These are phyloP conservation scores for Gymnodraco acuticeps DNA, from an alignment of 2,797 vertebrate genomes.

Conservation along the genomic window DNA sequence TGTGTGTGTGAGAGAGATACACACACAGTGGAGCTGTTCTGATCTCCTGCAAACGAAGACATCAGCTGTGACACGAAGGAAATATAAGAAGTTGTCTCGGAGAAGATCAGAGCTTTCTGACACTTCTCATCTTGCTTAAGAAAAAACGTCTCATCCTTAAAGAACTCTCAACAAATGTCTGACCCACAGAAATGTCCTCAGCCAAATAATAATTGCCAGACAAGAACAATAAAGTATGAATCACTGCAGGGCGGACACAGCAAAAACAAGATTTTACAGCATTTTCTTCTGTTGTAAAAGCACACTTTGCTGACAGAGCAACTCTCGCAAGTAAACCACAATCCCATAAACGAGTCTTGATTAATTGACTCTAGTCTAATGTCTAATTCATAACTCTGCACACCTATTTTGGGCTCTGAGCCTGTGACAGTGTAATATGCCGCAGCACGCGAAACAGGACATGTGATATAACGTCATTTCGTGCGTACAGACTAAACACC, in stretches of 20 bases:
- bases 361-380: slow-evolving; percentile 15
- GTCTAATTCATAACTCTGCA: slow-evolving; percentile 34
- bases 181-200: slow-evolving; percentile 39
- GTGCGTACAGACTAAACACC: slow-evolving; percentile 54
- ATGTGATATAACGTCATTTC: slow-evolving; percentile 56
- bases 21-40: slow-evolving; percentile 59
- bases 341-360: slow-evolving; percentile 21
- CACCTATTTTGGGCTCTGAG: slow-evolving; percentile 7
- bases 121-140: slow-evolving; percentile 20
- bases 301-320: slow-evolving; percentile 12
- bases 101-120: slow-evolving; percentile 49
- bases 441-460: slow-evolving; percentile 30
- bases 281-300: slow-evolving; percentile 3
- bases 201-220: slow-evolving; percentile 27
- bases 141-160: slow-evolving; percentile 7
- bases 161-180: slow-evolving; percentile 27
- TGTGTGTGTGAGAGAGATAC: slow-evolving; percentile 33
- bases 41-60: slow-evolving; percentile 57
- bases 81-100: slow-evolving; percentile 44
- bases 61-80: slow-evolving; percentile 61
- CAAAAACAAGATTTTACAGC: slow-evolving; percentile 22
- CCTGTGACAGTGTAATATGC: slow-evolving; percentile 41
- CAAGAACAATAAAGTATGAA: slow-evolving; percentile 37
- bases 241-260: slow-evolving; percentile 11
- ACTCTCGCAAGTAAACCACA: slow-evolving; percentile 14